Evolutionary conservation across 1,140 invertebrate genomes (phyloP).

Genomic region (Diorhabda elongata): DNA sequence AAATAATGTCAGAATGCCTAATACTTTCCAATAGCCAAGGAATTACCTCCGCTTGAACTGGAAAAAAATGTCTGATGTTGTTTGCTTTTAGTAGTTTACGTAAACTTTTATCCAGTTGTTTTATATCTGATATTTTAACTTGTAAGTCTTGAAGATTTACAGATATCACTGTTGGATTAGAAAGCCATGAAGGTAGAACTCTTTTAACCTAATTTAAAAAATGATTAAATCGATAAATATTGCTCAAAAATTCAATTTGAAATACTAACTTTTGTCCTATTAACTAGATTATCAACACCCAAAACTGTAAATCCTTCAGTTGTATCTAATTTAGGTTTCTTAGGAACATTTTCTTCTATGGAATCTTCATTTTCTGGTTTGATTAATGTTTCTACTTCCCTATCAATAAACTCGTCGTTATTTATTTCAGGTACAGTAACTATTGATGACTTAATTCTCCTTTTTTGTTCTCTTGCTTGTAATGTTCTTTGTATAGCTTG

Average conservation of each 20-base stretch:
- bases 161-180: slow-evolving; percentile 72
- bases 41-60: slow-evolving; percentile 82
- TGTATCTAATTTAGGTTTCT: slow-evolving; percentile 24
- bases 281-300: slow-evolving; percentile 31
- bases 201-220: slow-evolving; percentile 46
- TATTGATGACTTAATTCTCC: slow-evolving; percentile 25
- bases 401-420: slow-evolving; percentile 30
- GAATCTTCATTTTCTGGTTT: slow-evolving; percentile 12
- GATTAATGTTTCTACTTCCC: slow-evolving; percentile 14
- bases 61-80: slow-evolving; percentile 76
- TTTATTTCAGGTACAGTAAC: slow-evolving; percentile 26
- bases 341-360: slow-evolving; percentile 22
- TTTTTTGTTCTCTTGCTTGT: slow-evolving; percentile 26
- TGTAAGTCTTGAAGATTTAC: slow-evolving; percentile 62
- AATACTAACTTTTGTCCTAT: slow-evolving; percentile 35
- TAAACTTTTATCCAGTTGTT: slow-evolving; percentile 59
- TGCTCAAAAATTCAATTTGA: neutral
- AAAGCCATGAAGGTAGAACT: slow-evolving; percentile 82
- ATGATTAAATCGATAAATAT: no score
- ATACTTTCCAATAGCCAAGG: slow-evolving; percentile 63
- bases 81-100: slow-evolving; percentile 64
- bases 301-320: slow-evolving; percentile 42
- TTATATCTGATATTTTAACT: slow-evolving; percentile 56
- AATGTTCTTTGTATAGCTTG: slow-evolving; percentile 25
- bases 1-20: slow-evolving; percentile 55